phyloP scores from a whole-genome alignment of 1,140 invertebrate species.

The Caerostris darwini region DNA sequence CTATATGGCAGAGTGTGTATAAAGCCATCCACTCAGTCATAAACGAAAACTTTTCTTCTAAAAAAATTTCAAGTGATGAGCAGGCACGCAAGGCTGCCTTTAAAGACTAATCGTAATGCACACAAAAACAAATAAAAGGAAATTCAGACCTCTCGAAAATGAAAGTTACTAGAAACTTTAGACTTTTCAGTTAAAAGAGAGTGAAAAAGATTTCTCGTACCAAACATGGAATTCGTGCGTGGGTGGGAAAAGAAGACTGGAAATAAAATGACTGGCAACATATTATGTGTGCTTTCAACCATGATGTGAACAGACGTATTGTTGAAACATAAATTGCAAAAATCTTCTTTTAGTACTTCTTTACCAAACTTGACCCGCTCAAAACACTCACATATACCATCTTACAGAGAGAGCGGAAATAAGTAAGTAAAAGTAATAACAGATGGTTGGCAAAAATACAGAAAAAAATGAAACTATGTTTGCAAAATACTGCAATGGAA shows the following conservation, averaged over 20 bases:
- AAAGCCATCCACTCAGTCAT: neutral
- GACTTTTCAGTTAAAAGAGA: neutral
- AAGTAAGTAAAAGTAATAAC: too few relatives aligned
- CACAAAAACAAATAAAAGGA: neutral
- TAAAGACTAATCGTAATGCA: neutral
- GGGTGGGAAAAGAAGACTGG: neutral
- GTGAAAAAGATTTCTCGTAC: neutral
- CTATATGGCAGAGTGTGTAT: too few relatives aligned
- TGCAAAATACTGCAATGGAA: neutral
- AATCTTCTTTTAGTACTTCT: neutral
- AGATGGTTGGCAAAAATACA: neutral
- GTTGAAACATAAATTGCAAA: slow-evolving; percentile 12
- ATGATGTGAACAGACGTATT: neutral
- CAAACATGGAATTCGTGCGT: neutral
- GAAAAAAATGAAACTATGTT: neutral
- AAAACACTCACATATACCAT: too few relatives aligned
- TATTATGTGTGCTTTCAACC: slow-evolving; percentile 41
- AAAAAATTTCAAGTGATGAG: neutral
- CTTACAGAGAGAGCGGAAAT: too few relatives aligned
- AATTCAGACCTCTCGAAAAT: neutral
- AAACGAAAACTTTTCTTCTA: neutral
- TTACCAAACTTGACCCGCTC: neutral
- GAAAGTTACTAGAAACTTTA: neutral
- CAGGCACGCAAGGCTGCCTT: neutral
- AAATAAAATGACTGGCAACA: slow-evolving; percentile 37